Evolutionary conservation across 2,113 vertebrate genomes (phyloP), one percentile per base, ranked within the genome.

Genomic region (Pelusios castaneus): DNA sequence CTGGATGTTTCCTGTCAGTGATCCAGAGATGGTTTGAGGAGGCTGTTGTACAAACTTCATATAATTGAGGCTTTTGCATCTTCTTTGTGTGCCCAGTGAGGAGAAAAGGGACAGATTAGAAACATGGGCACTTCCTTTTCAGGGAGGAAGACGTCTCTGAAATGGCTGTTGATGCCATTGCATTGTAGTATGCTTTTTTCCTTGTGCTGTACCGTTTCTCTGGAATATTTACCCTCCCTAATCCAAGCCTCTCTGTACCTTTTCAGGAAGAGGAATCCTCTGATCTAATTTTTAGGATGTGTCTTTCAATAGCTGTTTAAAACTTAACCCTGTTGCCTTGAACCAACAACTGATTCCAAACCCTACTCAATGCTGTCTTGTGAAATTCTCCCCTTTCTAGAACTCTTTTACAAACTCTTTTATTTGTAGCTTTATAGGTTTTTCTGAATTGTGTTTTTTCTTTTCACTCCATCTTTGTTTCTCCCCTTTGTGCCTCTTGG

Each of bases 61-160:
- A 16, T 77, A 77, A 45, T 6, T 29, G 45, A 47, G 45, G 14
- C 43, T 77, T 77, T 77, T 77, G 45, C 29, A 47, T 47, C 4
- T 17, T 49, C 19, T 70, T 5, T 70, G 63, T 38, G 63, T 70
- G 63, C 38, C 14, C n/a, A 31, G 8, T 2, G 47, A 54, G 0
- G 0, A 80, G 84, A 81, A 10, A 3, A 90, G 34, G 51, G 55
- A 21, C 0, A 0, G 9, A 4, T 79, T 86, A 77, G 58, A 67
- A 89, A 16, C 22, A 3, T 45, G 81, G 38, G 2, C 14, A 13
- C 89, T 80, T 92, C 77, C 58, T 54, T 12, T 60, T 91, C 51
- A 25, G 16, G 45, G 54, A 86, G 43, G 43, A 81, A 82, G 52
- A 51, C 63, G 8, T 14, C 38, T 87, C 78, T 85, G 24, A 70